Conservation (phyloP, 2,888 invertebrate genomes). For the Leuctra nigra region DNA sequence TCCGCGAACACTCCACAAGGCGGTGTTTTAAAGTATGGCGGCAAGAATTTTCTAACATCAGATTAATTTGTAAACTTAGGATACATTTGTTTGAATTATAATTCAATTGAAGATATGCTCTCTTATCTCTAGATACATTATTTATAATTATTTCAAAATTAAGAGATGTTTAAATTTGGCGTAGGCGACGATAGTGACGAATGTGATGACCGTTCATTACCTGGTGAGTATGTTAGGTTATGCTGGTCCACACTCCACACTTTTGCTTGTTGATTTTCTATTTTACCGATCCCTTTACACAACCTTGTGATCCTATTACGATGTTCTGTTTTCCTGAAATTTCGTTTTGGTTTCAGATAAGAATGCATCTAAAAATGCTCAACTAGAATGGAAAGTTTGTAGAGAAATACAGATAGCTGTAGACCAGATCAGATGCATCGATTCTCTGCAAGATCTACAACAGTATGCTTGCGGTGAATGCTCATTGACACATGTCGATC, state of each 20-base stretch:
- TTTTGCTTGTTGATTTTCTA: too few relatives aligned
- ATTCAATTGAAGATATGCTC: background rate
- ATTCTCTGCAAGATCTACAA: slow-evolving; percentile 13
- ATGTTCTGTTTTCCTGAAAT: background rate
- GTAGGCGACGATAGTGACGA: slow-evolving; percentile 2
- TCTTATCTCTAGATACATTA: background rate
- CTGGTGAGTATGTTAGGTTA: background rate
- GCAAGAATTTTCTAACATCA: too few relatives aligned
- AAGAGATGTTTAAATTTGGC: slow-evolving; percentile 19
- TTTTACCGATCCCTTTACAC: background rate
- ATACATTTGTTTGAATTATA: too few relatives aligned
- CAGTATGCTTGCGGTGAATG: slow-evolving; percentile 43
- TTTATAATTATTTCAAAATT: background rate
- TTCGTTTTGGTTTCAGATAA: slow-evolving; percentile 9
- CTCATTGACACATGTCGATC: slow-evolving; percentile 45
- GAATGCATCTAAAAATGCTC: too few relatives aligned
- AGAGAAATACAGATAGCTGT: slow-evolving; percentile 10
- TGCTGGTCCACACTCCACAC: too few relatives aligned
- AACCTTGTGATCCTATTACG: background rate
- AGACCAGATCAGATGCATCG: background rate
- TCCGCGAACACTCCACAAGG: too few relatives aligned
- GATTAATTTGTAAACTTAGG: too few relatives aligned
- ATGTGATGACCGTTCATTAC: background rate
- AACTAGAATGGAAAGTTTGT: slow-evolving; percentile 7
- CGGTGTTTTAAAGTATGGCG: too few relatives aligned